Base-by-base conservation (phyloP, 2,888 invertebrate species). In the Cancer borealis region DNA sequence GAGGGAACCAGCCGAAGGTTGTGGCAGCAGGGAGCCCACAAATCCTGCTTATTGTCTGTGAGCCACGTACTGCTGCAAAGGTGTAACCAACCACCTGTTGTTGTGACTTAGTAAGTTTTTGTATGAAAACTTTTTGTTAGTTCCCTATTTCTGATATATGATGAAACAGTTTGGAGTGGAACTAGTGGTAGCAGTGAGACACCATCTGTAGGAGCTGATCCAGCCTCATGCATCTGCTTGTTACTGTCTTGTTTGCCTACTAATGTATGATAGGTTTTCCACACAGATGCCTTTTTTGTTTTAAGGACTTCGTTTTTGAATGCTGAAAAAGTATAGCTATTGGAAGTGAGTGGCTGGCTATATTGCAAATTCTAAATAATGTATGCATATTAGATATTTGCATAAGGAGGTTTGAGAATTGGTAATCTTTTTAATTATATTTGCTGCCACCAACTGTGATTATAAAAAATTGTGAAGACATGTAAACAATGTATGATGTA, bases 261-360 rank as follows among this genome's bases (percentile, higher is more conserved):
- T 95, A 95, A 95, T 95, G 95, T 95, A 95, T 95, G 60, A 95
- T 95, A 95, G 93, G 91, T 95, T 95, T 93, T 93, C 95, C 95
- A 93, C 95, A 95, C 93, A 93, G 95, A 95, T 95, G 95, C 95
- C 95, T 95, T 95, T 95, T 95, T 95, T 93, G 95, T 93, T 95
- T 95, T 95, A 95, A 95, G 95, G 95, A 95, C 92, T 91, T 95
- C 91, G 88, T 92, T 92, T 92, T 93, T 92, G 90, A 87, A 92
- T 90, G 91, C 91, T 79, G 46, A 66, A 94, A 94, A 91, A 88
- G 30, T 84, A 30, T 84, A 84, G 39, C 88, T 88, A 88, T 88
- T 92, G 92, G 92, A 45, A 91, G 88, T 66, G 66, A 91, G 88
- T 66, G 88, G 84, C 87, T 93, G 91, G 88, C 84, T 79, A 49